Conservation (phyloP, 2,888 invertebrate genomes). For the Ischnus inquisitorius region DNA sequence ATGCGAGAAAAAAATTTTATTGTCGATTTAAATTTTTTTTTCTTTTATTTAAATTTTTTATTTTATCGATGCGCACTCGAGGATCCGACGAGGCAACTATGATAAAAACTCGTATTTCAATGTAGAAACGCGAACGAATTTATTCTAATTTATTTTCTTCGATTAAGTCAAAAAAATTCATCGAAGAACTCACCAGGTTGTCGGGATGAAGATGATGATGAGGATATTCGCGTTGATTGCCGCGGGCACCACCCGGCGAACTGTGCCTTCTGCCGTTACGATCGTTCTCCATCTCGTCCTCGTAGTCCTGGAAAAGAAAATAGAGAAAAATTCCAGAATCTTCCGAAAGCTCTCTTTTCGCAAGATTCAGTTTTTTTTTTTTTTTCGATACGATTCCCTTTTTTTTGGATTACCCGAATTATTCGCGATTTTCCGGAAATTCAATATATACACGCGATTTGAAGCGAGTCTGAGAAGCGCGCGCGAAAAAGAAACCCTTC, state of each 20-base stretch:
- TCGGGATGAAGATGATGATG: conserved; percentile 83
- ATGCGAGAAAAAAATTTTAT: too few species aligned
- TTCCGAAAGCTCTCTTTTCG: conserved; percentile 21
- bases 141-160: not conserved
- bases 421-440: not conserved
- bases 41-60: too few species aligned
- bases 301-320: conserved; percentile 89
- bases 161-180: not conserved
- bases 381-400: conserved; percentile 11
- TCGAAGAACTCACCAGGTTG: conserved; percentile 83
- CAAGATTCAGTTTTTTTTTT: not conserved
- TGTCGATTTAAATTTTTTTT: not conserved
- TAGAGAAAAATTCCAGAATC: conserved; percentile 41
- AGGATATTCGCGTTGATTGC: conserved; percentile 87
- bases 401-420: conserved; percentile 4
- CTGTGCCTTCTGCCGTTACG: conserved; percentile 89
- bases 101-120: not conserved
- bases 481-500: not conserved
- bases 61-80: not conserved
- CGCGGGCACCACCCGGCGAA: conserved; percentile 90
- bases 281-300: conserved; percentile 89
- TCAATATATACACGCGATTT: not conserved
- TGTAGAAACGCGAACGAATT: not conserved
- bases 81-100: conserved; percentile 15
- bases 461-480: conserved; percentile 7